These are phyloP conservation scores for Halotydeus destructor DNA, from an alignment of 1,140 invertebrate species.

Conservation along the genomic window DNA sequence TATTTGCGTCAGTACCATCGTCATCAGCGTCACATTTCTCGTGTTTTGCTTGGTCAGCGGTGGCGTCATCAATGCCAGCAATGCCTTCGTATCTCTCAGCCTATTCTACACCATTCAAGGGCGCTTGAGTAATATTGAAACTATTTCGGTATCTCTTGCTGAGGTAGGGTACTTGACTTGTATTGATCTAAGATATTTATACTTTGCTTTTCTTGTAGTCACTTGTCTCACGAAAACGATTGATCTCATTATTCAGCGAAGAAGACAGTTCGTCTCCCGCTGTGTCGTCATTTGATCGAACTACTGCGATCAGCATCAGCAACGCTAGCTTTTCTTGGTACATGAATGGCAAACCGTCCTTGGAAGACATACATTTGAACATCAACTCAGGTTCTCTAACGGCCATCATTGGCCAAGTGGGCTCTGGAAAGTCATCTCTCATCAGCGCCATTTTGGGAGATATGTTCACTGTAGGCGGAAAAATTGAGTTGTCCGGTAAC, in stretches of 20 bases:
- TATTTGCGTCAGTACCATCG: no score
- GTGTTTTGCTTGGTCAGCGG: no score
- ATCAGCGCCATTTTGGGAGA: constrained; percentile 36
- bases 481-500: constrained; percentile 25
- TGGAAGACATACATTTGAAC: constrained; percentile 25
- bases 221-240: no score
- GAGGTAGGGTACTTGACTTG: no score
- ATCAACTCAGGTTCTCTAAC: constrained; percentile 23
- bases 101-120: constrained; percentile 32
- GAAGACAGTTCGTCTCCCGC: no score
- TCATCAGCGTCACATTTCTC: no score
- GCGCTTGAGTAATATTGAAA: no score
- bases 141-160: no score
- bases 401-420: constrained; percentile 36
- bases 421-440: constrained; percentile 36
- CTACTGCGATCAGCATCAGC: constrained; percentile 23
- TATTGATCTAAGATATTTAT: no score
- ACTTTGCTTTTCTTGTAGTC: no score
- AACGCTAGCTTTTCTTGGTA: constrained; percentile 31
- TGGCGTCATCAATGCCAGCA: constrained; percentile 27
- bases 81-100: constrained; percentile 32
- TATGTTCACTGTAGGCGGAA: constrained; percentile 30
- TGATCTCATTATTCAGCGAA: no score
- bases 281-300: no score
- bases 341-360: constrained; percentile 18